Conservation (phyloP, 1,140 invertebrate species). For the Hyposmocoma kahamanoa region DNA sequence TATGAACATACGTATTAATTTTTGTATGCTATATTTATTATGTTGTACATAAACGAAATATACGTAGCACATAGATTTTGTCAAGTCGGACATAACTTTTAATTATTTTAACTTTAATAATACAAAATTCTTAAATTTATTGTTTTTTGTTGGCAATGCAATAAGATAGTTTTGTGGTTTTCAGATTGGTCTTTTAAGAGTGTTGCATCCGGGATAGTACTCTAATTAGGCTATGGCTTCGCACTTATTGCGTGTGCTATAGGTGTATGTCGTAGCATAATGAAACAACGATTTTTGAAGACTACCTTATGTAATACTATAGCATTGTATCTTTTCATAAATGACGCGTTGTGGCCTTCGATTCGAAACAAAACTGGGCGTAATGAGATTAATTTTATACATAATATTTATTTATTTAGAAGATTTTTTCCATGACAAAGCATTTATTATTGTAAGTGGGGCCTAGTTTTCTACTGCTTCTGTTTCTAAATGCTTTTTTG, state of each 20-base stretch:
- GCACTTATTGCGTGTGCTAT: conserved; percentile 24
- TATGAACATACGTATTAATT: no score
- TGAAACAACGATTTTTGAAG: conserved; percentile 55
- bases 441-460: conserved; percentile 60
- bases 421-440: conserved; percentile 59
- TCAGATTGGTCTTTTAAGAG: conserved; percentile 73
- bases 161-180: conserved; percentile 31
- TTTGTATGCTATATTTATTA: not conserved
- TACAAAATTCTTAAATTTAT: no score
- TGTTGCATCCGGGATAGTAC: conserved; percentile 61
- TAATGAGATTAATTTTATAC: conserved; percentile 30
- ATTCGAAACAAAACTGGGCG: conserved; percentile 3
- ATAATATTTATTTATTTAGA: conserved; percentile 45
- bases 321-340: not conserved
- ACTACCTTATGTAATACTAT: conserved; percentile 24
- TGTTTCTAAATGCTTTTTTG: conserved; percentile 32
- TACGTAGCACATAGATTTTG: not conserved
- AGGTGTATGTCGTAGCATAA: conserved; percentile 29
- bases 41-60: conserved; percentile 3
- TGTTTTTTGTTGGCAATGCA: not conserved
- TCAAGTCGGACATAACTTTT: not conserved
- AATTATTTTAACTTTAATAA: no score
- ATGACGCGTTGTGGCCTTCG: not conserved
- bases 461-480: conserved; percentile 57
- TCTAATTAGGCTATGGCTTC: conserved; percentile 37